Conservation (phyloP, 2,888 invertebrate species). For the Cosmia trapezina region DNA sequence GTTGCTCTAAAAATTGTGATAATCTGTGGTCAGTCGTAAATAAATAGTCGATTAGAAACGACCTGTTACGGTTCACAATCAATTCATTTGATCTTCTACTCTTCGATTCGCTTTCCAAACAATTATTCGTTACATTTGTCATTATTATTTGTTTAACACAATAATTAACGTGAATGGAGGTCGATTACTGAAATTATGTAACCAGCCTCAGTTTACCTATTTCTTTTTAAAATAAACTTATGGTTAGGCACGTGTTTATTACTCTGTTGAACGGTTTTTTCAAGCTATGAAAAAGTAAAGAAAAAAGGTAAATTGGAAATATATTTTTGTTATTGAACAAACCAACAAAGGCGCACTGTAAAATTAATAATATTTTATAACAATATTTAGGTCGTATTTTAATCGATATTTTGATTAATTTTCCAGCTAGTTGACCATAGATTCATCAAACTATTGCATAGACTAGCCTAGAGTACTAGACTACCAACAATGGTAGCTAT, state of each 20-base stretch:
- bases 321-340: neutral
- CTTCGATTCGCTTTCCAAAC: constrained; percentile 59
- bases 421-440: constrained; percentile 41
- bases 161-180: constrained; percentile 27
- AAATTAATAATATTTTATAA: constrained; percentile 1
- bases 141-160: constrained; percentile 43
- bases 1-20: constrained; percentile 23
- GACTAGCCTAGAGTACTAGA: neutral
- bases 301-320: neutral
- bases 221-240: constrained; percentile 1
- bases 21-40: constrained; percentile 17
- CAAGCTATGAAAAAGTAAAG: neutral
- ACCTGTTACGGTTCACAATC: constrained; percentile 36
- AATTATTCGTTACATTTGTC: constrained; percentile 35
- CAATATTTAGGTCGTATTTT: constrained; percentile 27
- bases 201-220: neutral
- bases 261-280: constrained; percentile 4
- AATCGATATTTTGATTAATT: constrained; percentile 37
- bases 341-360: constrained; percentile 8
- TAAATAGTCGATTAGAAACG: constrained; percentile 38
- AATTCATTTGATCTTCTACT: constrained; percentile 32
- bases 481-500: constrained; percentile 9
- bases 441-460: constrained; percentile 16
- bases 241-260: neutral
- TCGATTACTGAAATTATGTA: constrained; percentile 26